Percentiles rank a stretch among this genome's conserved stretches.
phyloP scores from a whole-genome alignment of 2,888 invertebrate species.

The Melanostoma scalare region DNA sequence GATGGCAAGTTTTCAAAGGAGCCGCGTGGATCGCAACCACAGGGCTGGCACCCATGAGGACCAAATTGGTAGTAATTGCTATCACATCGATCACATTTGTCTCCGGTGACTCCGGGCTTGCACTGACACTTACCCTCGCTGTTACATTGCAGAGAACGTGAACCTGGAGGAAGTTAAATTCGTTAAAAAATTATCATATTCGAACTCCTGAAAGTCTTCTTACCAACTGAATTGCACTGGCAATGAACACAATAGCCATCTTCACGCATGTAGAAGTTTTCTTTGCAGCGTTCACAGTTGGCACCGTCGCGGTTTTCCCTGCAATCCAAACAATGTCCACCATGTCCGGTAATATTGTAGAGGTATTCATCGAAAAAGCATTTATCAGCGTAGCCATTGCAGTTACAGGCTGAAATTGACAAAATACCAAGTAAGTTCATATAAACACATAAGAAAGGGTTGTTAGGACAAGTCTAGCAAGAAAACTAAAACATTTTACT shows the following conservation, averaged over 20 bases:
- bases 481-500: too few relatives aligned
- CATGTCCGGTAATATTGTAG: slow-evolving; percentile 95
- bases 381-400: slow-evolving; percentile 96
- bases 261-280: slow-evolving; percentile 93
- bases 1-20: slow-evolving; percentile 90
- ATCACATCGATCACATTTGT: slow-evolving; percentile 93
- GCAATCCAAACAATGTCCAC: slow-evolving; percentile 98
- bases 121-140: slow-evolving; percentile 96
- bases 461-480: too few relatives aligned
- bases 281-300: slow-evolving; percentile 96
- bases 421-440: too few relatives aligned
- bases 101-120: slow-evolving; percentile 97
- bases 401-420: slow-evolving; percentile 92
- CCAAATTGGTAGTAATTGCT: slow-evolving; percentile 96
- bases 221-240: slow-evolving; percentile 92
- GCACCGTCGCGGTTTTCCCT: slow-evolving; percentile 96
- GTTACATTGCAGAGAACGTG: slow-evolving; percentile 94
- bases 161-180: slow-evolving; percentile 84
- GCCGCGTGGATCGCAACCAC: slow-evolving; percentile 93
- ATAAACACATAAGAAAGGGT: not conserved
- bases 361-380: slow-evolving; percentile 97
- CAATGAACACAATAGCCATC: slow-evolving; percentile 93
- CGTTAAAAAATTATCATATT: not conserved
- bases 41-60: slow-evolving; percentile 94
- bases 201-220: slow-evolving; percentile 73